phyloP scores from a whole-genome alignment of 1,140 invertebrate species.

The Gonatopus flavifemur region DNA sequence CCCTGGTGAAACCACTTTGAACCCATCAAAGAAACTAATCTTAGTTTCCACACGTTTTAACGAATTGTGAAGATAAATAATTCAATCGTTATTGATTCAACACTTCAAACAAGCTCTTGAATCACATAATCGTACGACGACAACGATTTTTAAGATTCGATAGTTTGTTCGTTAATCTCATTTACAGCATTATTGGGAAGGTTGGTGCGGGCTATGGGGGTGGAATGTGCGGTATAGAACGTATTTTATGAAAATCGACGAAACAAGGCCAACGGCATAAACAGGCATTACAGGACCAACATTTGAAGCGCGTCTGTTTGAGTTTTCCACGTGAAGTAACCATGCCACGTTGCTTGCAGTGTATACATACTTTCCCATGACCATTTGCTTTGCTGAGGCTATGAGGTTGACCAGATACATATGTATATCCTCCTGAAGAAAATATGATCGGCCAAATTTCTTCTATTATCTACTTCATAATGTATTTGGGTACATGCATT shows the following conservation, averaged over 20 bases:
- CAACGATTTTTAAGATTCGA: no score
- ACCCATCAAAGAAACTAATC: no score
- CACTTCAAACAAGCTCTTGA: no score
- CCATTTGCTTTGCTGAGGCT: slow-evolving; percentile 60
- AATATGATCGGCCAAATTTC: slow-evolving; percentile 49
- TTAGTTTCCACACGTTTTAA: no score
- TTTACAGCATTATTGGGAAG: no score
- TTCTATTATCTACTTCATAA: slow-evolving; percentile 48
- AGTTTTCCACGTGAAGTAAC: slow-evolving; percentile 57
- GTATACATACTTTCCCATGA: slow-evolving; percentile 59
- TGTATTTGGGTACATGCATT: slow-evolving; percentile 54
- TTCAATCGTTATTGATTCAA: no score
- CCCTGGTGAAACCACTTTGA: no score
- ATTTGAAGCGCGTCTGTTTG: slow-evolving; percentile 60
- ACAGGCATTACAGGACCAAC: slow-evolving; percentile 59
- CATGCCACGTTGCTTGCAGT: slow-evolving; percentile 57
- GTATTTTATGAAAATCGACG: slow-evolving; percentile 55
- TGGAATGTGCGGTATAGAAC: slow-evolving; percentile 55
- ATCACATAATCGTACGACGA: no score
- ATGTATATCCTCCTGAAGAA: slow-evolving; percentile 57
- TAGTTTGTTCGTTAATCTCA: no score
- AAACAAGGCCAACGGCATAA: slow-evolving; percentile 59
- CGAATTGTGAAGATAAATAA: no score
- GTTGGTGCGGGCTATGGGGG: slow-evolving; percentile 59
- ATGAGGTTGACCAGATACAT: slow-evolving; percentile 57